These are phyloP conservation scores for Brachionus paranguensis DNA, from an alignment of 1,140 invertebrate species.

Conservation along the genomic window DNA sequence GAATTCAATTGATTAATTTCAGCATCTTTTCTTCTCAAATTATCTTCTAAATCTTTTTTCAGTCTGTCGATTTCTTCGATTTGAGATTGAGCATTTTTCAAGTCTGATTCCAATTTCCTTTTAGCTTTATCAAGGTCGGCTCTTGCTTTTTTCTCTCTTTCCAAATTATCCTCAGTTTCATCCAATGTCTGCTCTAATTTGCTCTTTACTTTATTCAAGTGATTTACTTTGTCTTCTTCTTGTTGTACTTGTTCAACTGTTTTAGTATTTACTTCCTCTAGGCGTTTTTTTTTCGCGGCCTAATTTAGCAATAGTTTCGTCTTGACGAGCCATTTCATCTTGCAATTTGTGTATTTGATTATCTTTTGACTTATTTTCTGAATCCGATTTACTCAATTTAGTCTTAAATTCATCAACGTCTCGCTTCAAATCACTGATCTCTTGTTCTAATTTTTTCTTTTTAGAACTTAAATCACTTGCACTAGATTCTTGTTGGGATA, in stretches of 20 bases:
- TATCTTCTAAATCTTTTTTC: conserved; percentile 95
- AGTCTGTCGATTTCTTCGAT: conserved; percentile 92
- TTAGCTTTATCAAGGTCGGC: conserved; percentile 95
- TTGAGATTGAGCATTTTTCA: conserved; percentile 96
- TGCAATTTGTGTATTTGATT: conserved; percentile 85
- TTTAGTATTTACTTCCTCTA: conserved; percentile 90
- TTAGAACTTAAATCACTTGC: conserved; percentile 79
- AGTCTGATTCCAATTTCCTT: conserved; percentile 85
- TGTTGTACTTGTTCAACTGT: conserved; percentile 89
- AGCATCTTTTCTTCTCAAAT: conserved; percentile 72
- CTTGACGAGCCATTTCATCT: conserved; percentile 93
- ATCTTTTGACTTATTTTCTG: conserved; percentile 95
- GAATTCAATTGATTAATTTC: conserved; percentile 86
- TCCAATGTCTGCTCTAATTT: conserved; percentile 96
- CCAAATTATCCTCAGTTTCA: conserved; percentile 90
- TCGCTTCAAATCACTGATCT: conserved; percentile 85
- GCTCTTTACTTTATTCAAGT: conserved; percentile 95
- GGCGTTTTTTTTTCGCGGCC: conserved; percentile 98
- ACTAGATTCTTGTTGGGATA: conserved; percentile 88
- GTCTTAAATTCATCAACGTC: conserved; percentile 92
- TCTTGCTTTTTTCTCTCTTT: conserved; percentile 95
- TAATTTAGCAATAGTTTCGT: conserved; percentile 97
- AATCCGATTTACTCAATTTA: conserved; percentile 72
- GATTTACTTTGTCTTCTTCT: conserved; percentile 97
- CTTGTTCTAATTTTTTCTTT: conserved; percentile 92